A percentile compares a stretch with the other conserved stretches of the same genome.
Conservation (phyloP, 2,797 vertebrate genomes). For the Alectoris magna region DNA sequence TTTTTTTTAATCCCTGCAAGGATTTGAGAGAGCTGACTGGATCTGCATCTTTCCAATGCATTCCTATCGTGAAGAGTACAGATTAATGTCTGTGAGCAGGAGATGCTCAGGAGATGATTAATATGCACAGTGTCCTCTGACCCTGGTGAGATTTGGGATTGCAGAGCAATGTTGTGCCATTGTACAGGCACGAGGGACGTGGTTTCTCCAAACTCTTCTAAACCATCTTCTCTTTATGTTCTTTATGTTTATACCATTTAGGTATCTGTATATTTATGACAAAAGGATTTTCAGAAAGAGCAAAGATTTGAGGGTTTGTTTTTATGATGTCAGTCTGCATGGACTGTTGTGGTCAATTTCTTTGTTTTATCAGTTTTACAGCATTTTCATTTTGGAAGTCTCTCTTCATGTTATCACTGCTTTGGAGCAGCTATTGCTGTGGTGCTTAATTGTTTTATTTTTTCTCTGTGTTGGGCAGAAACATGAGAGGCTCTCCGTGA, state of each 20-base stretch:
- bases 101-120: background rate
- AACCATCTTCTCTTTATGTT: background rate
- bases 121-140: background rate
- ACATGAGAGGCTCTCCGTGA: background rate
- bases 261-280: background rate
- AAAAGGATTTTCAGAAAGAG: background rate
- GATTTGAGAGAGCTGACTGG: background rate
- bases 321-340: background rate
- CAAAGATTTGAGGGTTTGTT: background rate
- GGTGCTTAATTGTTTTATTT: background rate
- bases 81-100: background rate
- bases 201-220: background rate
- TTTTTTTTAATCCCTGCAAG: background rate
- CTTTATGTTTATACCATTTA: background rate
- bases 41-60: background rate
- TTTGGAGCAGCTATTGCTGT: background rate
- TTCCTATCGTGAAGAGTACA: background rate
- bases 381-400: background rate
- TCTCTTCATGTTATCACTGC: fast-evolving
- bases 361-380: fast-evolving
- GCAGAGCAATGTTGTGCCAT: background rate
- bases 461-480: background rate
- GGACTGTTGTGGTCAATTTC: background rate
- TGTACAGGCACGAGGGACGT: background rate
- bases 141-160: background rate